Evolutionary conservation across 2,888 invertebrate genomes (phyloP).

Genomic region (Micoletzkya japonica): DNA sequence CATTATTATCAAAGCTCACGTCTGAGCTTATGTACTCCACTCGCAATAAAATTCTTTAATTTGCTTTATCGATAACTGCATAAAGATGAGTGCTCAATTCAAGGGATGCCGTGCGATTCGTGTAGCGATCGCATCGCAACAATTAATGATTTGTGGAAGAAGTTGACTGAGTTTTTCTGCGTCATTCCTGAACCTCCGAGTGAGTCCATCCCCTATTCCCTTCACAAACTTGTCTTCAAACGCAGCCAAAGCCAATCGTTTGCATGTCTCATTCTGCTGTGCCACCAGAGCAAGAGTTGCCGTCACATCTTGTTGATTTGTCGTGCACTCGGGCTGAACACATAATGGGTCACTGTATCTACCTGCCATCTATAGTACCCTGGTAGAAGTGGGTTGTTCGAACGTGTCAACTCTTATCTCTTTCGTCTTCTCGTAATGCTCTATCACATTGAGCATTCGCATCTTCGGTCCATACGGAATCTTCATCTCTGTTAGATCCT

Average conservation of each 20-base stretch:
- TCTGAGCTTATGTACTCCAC: too few relatives aligned
- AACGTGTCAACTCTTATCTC: conserved; percentile 8
- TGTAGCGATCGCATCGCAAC: conserved; percentile 33
- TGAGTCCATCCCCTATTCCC: not conserved
- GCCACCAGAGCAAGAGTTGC: conserved; percentile 16
- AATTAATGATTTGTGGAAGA: conserved; percentile 35
- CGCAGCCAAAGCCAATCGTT: conserved; percentile 19
- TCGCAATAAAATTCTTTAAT: too few relatives aligned
- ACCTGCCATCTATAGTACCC: not conserved
- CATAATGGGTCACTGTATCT: not conserved
- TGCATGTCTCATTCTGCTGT: conserved; percentile 18
- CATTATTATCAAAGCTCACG: too few relatives aligned
- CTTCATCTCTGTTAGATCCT: conserved; percentile 38
- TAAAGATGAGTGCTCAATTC: too few relatives aligned
- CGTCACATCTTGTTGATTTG: not conserved
- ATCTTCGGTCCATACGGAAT: conserved; percentile 49
- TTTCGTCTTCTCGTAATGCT: conserved; percentile 32
- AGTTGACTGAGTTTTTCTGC: conserved; percentile 25
- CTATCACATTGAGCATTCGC: conserved; percentile 45
- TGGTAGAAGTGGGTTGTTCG: conserved; percentile 4
- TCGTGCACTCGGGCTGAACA: not conserved
- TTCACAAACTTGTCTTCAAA: conserved; percentile 13
- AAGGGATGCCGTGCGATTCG: conserved; percentile 52
- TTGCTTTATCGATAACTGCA: too few relatives aligned
- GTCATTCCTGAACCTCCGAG: conserved; percentile 22